Evolutionary conservation across 1,140 invertebrate species (phyloP).

Genomic region (Microplitis demolitor): DNA sequence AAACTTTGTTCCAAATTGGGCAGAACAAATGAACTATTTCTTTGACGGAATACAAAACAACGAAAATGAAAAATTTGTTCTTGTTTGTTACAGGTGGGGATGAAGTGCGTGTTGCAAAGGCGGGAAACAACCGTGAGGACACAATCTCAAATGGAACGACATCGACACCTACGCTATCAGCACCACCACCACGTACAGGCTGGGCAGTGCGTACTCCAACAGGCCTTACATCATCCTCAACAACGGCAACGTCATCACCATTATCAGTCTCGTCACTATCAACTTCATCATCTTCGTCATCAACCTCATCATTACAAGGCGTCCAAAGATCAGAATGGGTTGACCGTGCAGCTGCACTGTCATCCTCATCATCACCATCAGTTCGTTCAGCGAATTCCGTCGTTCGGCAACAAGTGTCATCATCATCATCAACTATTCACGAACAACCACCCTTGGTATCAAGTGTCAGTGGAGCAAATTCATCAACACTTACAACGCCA

Average conservation of each 20-base stretch:
- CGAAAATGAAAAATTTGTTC: neutral
- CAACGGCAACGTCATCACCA: constrained; percentile 35
- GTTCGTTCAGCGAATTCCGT: neutral
- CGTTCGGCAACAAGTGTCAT: neutral
- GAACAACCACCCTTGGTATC: neutral
- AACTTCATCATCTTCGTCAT: constrained; percentile 41
- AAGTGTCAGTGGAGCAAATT: neutral
- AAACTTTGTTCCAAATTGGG: no score
- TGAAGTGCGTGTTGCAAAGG: constrained; percentile 60
- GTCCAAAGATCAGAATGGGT: constrained; percentile 2
- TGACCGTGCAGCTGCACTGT: neutral
- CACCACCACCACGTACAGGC: constrained; percentile 58
- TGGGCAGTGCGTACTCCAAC: constrained; percentile 63
- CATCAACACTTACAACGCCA: constrained; percentile 3
- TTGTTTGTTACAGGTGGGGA: constrained; percentile 55
- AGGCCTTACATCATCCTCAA: constrained; percentile 29
- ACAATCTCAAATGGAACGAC: constrained; percentile 65
- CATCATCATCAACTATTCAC: neutral
- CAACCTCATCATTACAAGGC: constrained; percentile 2
- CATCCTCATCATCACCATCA: constrained; percentile 10
- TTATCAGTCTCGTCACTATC: constrained; percentile 35
- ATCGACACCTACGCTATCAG: constrained; percentile 65
- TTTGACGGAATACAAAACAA: no score
- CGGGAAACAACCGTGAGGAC: constrained; percentile 60
- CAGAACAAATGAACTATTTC: no score